These are phyloP conservation scores for Ectemnius cavifrons DNA, from an alignment of 2,888 invertebrate genomes.

Conservation along the genomic window DNA sequence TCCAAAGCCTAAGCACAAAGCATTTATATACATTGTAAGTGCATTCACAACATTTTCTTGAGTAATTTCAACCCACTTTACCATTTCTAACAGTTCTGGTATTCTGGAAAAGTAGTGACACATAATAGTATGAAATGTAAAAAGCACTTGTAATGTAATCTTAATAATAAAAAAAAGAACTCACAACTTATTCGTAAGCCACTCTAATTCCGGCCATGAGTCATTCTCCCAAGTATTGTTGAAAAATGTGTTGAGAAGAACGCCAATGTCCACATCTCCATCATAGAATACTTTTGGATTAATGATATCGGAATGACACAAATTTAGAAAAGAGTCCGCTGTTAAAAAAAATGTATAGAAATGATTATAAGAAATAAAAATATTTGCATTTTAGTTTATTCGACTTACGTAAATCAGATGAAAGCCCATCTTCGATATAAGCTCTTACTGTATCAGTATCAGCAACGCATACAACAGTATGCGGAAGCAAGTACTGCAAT, in stretches of 20 bases:
- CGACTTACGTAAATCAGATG: constrained; percentile 67
- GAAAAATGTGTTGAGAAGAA: constrained; percentile 81
- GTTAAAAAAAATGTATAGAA: constrained; percentile 30
- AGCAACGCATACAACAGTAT: constrained; percentile 68
- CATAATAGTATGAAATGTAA: neutral
- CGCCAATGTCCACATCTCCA: constrained; percentile 80
- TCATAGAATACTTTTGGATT: constrained; percentile 84
- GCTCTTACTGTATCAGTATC: constrained; percentile 65
- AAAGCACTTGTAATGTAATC: constrained; percentile 1
- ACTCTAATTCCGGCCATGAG: constrained; percentile 86
- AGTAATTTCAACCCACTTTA: constrained; percentile 80
- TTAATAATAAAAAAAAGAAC: neutral
- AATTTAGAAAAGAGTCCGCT: constrained; percentile 70
- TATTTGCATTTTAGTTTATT: neutral
- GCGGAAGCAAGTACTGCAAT: constrained; percentile 70
- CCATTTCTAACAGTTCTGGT: constrained; percentile 81
- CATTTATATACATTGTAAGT: constrained; percentile 80
- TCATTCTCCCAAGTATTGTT: constrained; percentile 75
- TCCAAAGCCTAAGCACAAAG: constrained; percentile 84
- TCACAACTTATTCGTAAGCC: constrained; percentile 83
- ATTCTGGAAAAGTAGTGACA: constrained; percentile 77
- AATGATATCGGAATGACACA: constrained; percentile 77
- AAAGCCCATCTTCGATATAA: constrained; percentile 57
- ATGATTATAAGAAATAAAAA: constrained; percentile 2
- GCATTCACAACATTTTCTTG: constrained; percentile 80